Base-by-base conservation (phyloP, 1,140 invertebrate species). In the Pseudomyrmex concolor region DNA sequence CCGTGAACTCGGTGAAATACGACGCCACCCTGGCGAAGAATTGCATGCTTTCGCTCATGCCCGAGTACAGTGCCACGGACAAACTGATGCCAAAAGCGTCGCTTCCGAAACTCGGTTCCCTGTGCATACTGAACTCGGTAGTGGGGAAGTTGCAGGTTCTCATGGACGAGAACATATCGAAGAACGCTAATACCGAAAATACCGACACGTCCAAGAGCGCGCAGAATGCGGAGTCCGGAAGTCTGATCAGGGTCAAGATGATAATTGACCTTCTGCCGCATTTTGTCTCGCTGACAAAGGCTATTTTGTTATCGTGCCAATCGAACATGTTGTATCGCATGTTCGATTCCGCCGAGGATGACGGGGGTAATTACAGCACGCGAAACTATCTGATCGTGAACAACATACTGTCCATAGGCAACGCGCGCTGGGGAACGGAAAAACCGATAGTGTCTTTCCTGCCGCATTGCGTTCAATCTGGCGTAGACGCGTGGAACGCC, bases 11-110 rank as follows among this genome's bases (percentile, higher is more conserved):
- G 78, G 90, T 97, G 0, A 95, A 95, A 89, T 97, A 97, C 91
- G 96, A 97, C 82, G 95, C 97, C 2, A 95, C 95, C 84, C 93
- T 97, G 12, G 96, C 96, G 0, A 96, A 97, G 83, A 95, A 96
- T 91, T 96, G 96, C 19, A 96, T 97, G 19, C 95, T 95, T 78
- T 94, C 95, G 17, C 89, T 97, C 7, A 96, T 94, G 86, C 95
- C 95, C 0, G 94, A 95, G 77, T 90, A 95, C 48, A 93, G 86
- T 57, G 77, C 85, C 19, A 90, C 77, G 50, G 92, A 94, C 43
- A 92, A 93, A 81, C 90, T 95, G 70, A 92, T 95, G 87, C 91
- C 94, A 59, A 95, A 95, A 86, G 91, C 94, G 19, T 91, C 95
- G 22, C 90, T 97, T 45, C 96, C 96, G 43, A 95, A 96, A 67